Evolutionary conservation across 2,888 invertebrate species (phyloP).

Genomic region (Ophion obscuratus): DNA sequence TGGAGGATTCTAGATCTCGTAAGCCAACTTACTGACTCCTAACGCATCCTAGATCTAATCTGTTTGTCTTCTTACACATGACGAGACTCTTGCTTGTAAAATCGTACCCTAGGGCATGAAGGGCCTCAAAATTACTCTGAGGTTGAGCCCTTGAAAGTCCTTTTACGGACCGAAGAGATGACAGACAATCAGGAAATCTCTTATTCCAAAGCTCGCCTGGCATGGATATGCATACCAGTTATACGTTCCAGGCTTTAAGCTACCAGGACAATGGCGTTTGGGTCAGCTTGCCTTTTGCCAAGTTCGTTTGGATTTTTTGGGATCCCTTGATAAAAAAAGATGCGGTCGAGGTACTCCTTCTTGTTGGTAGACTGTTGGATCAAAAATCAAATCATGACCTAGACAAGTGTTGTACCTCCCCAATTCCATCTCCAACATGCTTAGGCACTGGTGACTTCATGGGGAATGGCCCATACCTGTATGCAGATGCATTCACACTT

Average conservation of each 20-base stretch:
- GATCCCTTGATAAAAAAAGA: background rate
- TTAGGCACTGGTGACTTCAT: background rate
- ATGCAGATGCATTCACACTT: background rate
- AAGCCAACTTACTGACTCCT: background rate
- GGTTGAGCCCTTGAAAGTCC: background rate
- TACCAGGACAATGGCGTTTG: background rate
- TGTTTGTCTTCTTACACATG: background rate
- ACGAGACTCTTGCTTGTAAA: background rate
- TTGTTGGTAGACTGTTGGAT: background rate
- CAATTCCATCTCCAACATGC: background rate
- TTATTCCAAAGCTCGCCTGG: background rate
- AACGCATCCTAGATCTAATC: background rate
- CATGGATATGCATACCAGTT: background rate
- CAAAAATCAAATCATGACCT: background rate
- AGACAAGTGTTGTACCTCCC: no score
- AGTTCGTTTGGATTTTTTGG: background rate
- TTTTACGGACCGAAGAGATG: background rate
- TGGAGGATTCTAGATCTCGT: background rate
- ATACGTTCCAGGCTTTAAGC: no score
- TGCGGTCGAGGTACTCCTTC: background rate
- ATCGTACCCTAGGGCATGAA: background rate
- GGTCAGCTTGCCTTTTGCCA: background rate
- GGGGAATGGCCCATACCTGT: background rate
- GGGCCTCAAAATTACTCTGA: background rate
- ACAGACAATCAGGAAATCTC: background rate